Base-by-base conservation (phyloP, 2,113 vertebrate genomes). In the Zosterops lateralis region DNA sequence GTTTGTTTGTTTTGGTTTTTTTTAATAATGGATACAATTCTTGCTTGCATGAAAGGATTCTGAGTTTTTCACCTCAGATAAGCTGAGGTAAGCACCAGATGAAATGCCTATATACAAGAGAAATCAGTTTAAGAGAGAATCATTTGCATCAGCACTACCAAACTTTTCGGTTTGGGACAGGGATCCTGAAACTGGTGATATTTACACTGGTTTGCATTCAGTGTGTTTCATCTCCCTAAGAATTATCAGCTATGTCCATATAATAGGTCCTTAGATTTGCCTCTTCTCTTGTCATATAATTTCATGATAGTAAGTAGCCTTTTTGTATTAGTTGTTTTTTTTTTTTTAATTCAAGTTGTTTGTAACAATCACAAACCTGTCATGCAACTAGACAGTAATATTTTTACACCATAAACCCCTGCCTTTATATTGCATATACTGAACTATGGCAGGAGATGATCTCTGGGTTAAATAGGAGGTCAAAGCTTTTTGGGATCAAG, bases 261-360 rank as follows among this genome's bases (percentile, higher is more conserved):
- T 3, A 5, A 29, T 20, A 36, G 29, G 16, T 3, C 12, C 7
- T 66, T 73, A 19, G 11, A 53, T 76, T 71, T 91, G 3, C 14
- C 8, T 75, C 18, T 78, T 77, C 19, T 45, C 8, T 61, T 13
- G 7, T 10, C 17, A 77, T 44, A 77, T 70, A 68, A 89, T 32
- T 70, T 45, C 18, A 47, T 53, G 26, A 67, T 22, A 6, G 40
- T 47, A 60, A 22, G 1, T 12, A 19, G 0, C 0, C 0, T 9
- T 66, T 54, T 12, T 54, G 3, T 70, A 8, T 57, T 61, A 1
- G 3, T 42, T 38, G 3, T 42, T 38, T 56, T 84, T 38, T 36
- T 36, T 54, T 71, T 71, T 87, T 22, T 17, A 22, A 3, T 73
- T 72, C 29, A 89, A 75, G 73, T 12, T 57, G 10, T 44, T 50